Percentiles rank a stretch among this genome's conserved stretches.
Conservation (phyloP, 2,113 vertebrate genomes). For the Pteruthius melanotis region DNA sequence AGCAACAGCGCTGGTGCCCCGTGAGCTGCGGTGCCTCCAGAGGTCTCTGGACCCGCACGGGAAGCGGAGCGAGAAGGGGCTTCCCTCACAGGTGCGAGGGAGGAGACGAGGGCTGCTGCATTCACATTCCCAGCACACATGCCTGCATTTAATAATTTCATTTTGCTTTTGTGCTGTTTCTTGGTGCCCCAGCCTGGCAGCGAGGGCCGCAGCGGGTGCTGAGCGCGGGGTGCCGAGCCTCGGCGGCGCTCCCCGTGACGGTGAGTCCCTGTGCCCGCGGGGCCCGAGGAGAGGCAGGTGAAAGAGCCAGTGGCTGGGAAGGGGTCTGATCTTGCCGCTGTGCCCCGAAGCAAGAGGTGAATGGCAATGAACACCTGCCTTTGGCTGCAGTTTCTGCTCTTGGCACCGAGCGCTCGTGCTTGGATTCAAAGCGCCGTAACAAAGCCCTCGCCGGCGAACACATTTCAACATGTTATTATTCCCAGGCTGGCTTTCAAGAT, state of each 20-base stretch:
- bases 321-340: conserved; percentile 60
- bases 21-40: fast-evolving
- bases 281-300: conserved; percentile 40
- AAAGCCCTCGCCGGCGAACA: conserved; percentile 52
- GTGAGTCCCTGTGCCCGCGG: neutral
- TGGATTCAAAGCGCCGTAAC: conserved; percentile 50
- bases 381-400: conserved; percentile 44
- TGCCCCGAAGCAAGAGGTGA: conserved; percentile 10
- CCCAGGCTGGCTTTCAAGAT: conserved; percentile 57
- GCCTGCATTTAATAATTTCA: neutral
- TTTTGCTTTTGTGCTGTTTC: neutral
- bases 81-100: neutral
- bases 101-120: neutral
- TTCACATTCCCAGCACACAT: fast-evolving
- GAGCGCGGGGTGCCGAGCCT: neutral
- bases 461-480: conserved; percentile 66
- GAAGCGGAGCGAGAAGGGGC: neutral
- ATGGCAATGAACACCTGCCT: conserved; percentile 66
- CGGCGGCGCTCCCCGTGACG: fast-evolving
- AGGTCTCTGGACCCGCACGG: fast-evolving
- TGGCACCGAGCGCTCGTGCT: neutral
- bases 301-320: conserved; percentile 55
- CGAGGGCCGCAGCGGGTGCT: fast-evolving
- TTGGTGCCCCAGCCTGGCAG: neutral
- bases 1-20: neutral